These are phyloP conservation scores for Catostomus latipinnis DNA, from an alignment of 2,797 vertebrate species.

Conservation along the genomic window DNA sequence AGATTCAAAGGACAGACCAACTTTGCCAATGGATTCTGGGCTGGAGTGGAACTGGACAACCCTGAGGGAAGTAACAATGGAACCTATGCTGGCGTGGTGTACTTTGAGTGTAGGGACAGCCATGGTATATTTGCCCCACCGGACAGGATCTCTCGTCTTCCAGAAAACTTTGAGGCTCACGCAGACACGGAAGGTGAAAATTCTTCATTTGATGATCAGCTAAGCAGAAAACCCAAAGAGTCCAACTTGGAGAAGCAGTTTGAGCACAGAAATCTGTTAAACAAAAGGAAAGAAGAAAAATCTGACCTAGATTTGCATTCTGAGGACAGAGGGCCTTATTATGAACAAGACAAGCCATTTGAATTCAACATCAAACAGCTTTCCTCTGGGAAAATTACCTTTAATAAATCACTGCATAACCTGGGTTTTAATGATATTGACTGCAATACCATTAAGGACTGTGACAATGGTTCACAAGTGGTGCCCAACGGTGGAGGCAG, in stretches of 20 bases:
- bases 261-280: constrained; percentile 63
- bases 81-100: constrained; percentile 86
- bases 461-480: constrained; percentile 56
- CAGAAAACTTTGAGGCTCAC: constrained; percentile 74
- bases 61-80: constrained; percentile 95
- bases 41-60: constrained; percentile 94
- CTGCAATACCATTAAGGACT: constrained; percentile 40
- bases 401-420: constrained; percentile 40
- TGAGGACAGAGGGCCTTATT: constrained; percentile 52
- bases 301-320: constrained; percentile 32
- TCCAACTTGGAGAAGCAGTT: constrained; percentile 56
- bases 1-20: constrained; percentile 90
- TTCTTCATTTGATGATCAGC: constrained; percentile 78
- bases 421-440: constrained; percentile 59
- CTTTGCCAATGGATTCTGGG: constrained; percentile 95
- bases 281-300: constrained; percentile 50
- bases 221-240: constrained; percentile 58
- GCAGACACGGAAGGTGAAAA: constrained; percentile 83
- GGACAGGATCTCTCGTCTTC: constrained; percentile 87
- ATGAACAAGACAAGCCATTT: constrained; percentile 41
- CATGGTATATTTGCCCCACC: constrained; percentile 96
- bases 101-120: constrained; percentile 87
- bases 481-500: constrained; percentile 62
- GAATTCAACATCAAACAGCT: constrained; percentile 57
- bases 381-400: constrained; percentile 62